These are phyloP conservation scores for Drosophila pachea DNA, from an alignment of 1,140 invertebrate species.

Conservation along the genomic window DNA sequence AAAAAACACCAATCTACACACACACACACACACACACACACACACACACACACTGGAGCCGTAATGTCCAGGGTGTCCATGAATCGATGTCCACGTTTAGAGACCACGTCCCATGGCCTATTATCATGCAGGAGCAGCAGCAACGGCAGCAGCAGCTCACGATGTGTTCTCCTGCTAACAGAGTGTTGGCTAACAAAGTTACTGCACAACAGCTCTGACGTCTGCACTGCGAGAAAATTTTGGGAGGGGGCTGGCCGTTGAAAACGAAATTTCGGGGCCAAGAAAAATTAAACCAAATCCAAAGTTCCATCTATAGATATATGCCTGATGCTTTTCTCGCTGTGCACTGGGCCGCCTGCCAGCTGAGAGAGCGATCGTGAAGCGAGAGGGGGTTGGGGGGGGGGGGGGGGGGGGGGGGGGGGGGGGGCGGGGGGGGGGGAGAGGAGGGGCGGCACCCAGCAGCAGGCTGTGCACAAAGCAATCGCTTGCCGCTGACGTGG, in stretches of 20 bases:
- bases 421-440: not conserved
- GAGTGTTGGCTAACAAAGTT: conserved; percentile 44
- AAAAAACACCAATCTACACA: not conserved
- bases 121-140: conserved; percentile 44
- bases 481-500: conserved; percentile 36
- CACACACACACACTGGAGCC: conserved; percentile 18
- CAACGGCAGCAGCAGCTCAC: conserved; percentile 3
- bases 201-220: conserved; percentile 16
- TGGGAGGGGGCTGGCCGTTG: no score
- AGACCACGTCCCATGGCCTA: conserved; percentile 34
- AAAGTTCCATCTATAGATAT: no score
- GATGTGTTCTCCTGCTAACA: conserved; percentile 6
- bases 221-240: conserved; percentile 20
- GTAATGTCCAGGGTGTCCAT: conserved; percentile 55
- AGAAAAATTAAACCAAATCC: no score
- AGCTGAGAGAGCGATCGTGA: no score
- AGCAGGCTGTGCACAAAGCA: conserved; percentile 21
- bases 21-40: not conserved
- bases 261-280: no score
- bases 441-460: not conserved
- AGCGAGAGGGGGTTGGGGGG: no score
- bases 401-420: not conserved
- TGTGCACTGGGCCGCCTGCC: no score
- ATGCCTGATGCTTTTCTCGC: no score
- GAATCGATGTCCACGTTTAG: conserved; percentile 29